Conservation (phyloP, 2,113 vertebrate genomes). For the Hiodon tergisus region DNA sequence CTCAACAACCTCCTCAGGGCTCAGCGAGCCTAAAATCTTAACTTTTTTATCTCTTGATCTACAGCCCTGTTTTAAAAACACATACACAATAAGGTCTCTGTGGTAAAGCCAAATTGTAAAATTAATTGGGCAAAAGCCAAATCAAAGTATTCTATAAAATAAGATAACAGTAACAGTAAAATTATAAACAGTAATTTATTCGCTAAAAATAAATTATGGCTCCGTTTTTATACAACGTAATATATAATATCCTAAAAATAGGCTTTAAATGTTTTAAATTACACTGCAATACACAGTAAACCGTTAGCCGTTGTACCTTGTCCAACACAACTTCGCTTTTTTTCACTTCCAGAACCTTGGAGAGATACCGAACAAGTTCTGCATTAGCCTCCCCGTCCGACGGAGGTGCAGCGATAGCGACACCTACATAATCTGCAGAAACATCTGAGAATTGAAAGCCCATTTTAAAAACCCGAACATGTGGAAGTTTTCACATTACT, state of each 20-base stretch:
- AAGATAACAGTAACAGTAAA: no score
- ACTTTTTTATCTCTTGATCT: constrained; percentile 86
- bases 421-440: constrained; percentile 68
- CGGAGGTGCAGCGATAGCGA: constrained; percentile 82
- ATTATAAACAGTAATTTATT: no score
- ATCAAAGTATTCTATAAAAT: no score
- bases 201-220: no score
- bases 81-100: not conserved
- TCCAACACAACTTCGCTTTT: constrained; percentile 78
- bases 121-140: not conserved
- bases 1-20: constrained; percentile 74
- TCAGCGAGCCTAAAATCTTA: constrained; percentile 66
- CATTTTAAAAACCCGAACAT: not conserved
- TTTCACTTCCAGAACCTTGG: constrained; percentile 77
- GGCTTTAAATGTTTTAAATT: no score
- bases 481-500: not conserved
- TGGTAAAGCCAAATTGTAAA: not conserved
- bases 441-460: constrained; percentile 58
- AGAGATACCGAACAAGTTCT: constrained; percentile 78
- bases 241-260: no score
- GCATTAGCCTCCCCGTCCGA: constrained; percentile 86
- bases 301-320: constrained; percentile 60
- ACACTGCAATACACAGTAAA: not conserved
- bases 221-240: no score
- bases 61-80: constrained; percentile 64